phyloP scores from a whole-genome alignment of 2,888 invertebrate species.

The Nineta flava region DNA sequence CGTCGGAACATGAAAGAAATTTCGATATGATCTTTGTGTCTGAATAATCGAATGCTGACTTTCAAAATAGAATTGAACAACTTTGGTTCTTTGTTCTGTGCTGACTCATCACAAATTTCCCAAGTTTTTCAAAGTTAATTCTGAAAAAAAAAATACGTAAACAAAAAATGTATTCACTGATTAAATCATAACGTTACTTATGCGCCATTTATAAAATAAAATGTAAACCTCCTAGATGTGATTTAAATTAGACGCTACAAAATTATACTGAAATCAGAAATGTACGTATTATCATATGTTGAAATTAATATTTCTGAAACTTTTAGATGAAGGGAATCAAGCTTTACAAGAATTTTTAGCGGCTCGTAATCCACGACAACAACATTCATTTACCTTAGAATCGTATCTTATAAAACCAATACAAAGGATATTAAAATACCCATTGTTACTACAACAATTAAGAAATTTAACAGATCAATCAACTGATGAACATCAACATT shows the following conservation, averaged over 20 bases:
- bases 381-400: constrained; percentile 92
- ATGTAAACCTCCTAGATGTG: neutral
- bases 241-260: neutral
- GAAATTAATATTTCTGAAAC: constrained; percentile 6
- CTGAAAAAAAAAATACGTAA: too few relatives aligned
- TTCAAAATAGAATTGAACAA: too few relatives aligned
- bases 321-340: constrained; percentile 85
- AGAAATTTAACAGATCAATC: constrained; percentile 83
- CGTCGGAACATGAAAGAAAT: too few relatives aligned
- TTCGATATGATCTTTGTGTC: too few relatives aligned
- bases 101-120: too few relatives aligned
- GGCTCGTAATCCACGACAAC: constrained; percentile 88
- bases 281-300: neutral
- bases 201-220: neutral
- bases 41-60: too few relatives aligned
- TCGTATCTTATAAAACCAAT: constrained; percentile 98
- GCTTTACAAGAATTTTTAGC: constrained; percentile 89
- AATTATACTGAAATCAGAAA: neutral
- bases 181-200: too few relatives aligned
- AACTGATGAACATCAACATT: constrained; percentile 87
- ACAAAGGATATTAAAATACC: constrained; percentile 95
- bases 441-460: constrained; percentile 83
- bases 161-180: too few relatives aligned
- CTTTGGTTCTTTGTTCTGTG: too few relatives aligned
- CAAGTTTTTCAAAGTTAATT: too few relatives aligned